Base-by-base conservation (phyloP, 1,140 invertebrate genomes). In the Drosophila simulans region DNA sequence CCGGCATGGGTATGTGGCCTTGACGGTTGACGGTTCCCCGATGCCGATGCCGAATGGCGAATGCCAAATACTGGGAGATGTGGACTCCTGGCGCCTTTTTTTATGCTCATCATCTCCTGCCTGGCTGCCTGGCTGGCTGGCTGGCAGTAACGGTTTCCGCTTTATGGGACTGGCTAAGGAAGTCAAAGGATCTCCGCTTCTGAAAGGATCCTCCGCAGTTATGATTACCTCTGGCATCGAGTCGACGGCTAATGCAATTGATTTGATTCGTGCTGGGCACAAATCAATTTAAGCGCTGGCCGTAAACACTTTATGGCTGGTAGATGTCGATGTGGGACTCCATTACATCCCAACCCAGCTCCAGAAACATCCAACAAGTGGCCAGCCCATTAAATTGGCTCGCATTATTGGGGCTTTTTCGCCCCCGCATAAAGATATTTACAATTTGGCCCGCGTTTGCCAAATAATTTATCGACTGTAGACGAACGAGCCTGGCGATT, bases 401-500 rank as follows among this genome's bases (percentile, higher is more conserved):
- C 54, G 55, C 65, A 75, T 79, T 82, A 68, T 66, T 81, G 46
- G 56, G 46, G 66, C 63, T 45, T 17, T 42, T 57, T 58, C 25
- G 25, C 43, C 46, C 49, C 34, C 39, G 40, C 54, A 49, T 42
- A 46, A 40, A 70, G 54, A 49, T 58, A 85, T 81, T 86, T 86
- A 56, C 71, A 83, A 73, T 72, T 73, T 65, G 70, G 59, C 49
- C 58, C 77, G 65, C 78, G 49, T 35, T 66, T 77, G 56, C 68
- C 59, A 75, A 82, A 75, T 80, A 84, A 80, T 83, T 80, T 83
- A 89, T 89, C 65, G 80, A 84, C 69, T 63, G 45, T 17, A 35
- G 52, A 37, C 31, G 12, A 37, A 27, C 25, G 25, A 27, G 25
- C 1, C 25, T 12, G 20, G 20, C 5, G 8, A 52, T 12, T 20